phyloP scores from a whole-genome alignment of 2,888 invertebrate species.

The Brassicogethes aeneus region DNA sequence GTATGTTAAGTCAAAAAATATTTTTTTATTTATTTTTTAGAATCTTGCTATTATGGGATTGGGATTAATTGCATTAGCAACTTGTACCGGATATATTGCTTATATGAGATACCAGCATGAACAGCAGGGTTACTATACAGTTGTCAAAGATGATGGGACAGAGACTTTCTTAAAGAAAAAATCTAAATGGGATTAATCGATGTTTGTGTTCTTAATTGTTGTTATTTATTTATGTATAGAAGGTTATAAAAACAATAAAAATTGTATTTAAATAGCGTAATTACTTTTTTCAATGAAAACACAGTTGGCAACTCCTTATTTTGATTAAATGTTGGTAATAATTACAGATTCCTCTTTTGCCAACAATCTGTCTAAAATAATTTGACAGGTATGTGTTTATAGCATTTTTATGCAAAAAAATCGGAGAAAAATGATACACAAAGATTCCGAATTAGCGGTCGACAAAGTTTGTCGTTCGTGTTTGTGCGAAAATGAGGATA shows the following conservation, averaged over 20 bases:
- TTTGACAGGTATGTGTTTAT: conserved; percentile 9
- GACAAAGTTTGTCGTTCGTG: conserved; percentile 41
- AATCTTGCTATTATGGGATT: conserved; percentile 78
- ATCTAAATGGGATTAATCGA: conserved; percentile 70
- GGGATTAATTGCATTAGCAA: conserved; percentile 64
- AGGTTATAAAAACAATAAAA: not conserved
- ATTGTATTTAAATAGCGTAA: not conserved
- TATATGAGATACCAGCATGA: conserved; percentile 81
- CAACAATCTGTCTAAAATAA: conserved; percentile 1
- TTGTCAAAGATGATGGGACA: conserved; percentile 68
- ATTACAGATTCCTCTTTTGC: not conserved
- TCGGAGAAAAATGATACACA: conserved; percentile 25
- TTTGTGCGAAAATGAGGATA: conserved; percentile 32
- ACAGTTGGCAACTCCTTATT: not conserved
- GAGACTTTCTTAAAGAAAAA: conserved; percentile 65
- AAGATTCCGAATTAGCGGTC: conserved; percentile 28
- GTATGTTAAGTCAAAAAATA: no score
- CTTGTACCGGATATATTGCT: conserved; percentile 70
- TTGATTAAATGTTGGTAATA: not conserved
- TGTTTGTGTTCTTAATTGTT: not conserved
- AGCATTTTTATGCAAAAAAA: conserved; percentile 1
- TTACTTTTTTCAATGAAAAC: not conserved
- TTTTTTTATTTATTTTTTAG: conserved; percentile 45
- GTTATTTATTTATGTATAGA: not conserved
- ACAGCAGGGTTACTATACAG: conserved; percentile 69